Evolutionary conservation across 2,113 vertebrate species (phyloP), one percentile per base, ranked within the genome.

Genomic region (Phylloscopus trochiloides): DNA sequence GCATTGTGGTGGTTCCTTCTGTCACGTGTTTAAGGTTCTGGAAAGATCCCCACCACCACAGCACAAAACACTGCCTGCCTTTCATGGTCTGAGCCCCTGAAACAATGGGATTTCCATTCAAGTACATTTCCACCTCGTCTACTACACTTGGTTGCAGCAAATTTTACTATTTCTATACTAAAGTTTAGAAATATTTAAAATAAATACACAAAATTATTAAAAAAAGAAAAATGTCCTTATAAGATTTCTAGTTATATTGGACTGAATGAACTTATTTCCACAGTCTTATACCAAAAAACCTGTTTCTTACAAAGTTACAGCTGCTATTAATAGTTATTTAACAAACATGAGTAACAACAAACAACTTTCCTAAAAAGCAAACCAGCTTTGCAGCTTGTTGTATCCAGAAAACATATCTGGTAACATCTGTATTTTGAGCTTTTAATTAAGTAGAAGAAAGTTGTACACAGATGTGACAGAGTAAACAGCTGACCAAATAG

Each of bases 341-440:
- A 67, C 71, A 83, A 93, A 92, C 31, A 28, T 4, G 83, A 72
- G 31, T n/a, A 84, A 66, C 34, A 82, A 84, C 28, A 81, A 84
- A 54, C 22, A 45, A 36, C 16, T 47, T 90, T 81, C 47, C 75
- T 31, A 67, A 89, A 90, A 90, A 57, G 43, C 40, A 94, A 96
- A 77, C 40, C 90, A 91, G 36, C 31, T 59, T 67, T 51, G 32
- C n/a, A 65, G 57, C 45, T 52, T 68, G 12, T 63, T 36, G 19
- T 15, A 90, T 24, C 13, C 36, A 70, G 42, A 77, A 91, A 70
- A 74, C 18, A 48, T 29, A 40, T 40, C 32, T 55, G 52, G 5
- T 72, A 74, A 20, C 57, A 40, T 67, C n/a, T 2, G 4, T 63
- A 59, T 84, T 89, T 77, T 32, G 12, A 89, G n/a, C 17, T 84